Evolutionary conservation across 2,888 invertebrate species (phyloP).

Genomic region (Zhengitettix transpicula): DNA sequence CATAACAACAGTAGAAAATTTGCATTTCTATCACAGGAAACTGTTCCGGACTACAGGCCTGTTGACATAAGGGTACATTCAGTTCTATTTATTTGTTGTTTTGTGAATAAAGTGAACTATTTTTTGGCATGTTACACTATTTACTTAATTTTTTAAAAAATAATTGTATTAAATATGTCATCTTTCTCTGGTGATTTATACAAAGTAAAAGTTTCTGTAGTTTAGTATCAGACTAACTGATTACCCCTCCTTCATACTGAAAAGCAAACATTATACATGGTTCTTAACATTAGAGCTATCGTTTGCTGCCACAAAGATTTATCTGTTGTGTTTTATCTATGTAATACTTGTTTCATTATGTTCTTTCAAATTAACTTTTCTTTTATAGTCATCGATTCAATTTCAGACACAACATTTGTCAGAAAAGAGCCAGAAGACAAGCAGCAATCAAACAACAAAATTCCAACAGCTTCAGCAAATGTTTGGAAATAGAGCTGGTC

Average conservation of each 20-base stretch:
- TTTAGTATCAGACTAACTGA: no score
- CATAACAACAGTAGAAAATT: slow-evolving; percentile 73
- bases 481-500: slow-evolving; percentile 40
- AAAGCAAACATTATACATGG: no score
- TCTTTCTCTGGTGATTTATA: no score
- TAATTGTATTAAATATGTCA: no score
- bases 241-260: no score
- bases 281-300: no score
- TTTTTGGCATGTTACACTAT: background rate
- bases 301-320: no score
- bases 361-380: no score
- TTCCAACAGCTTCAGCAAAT: slow-evolving; percentile 64
- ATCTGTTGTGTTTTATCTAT: no score
- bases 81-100: background rate
- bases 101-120: background rate
- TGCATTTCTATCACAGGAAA: slow-evolving; percentile 71
- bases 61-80: slow-evolving; percentile 33
- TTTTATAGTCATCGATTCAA: no score
- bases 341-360: no score
- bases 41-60: slow-evolving; percentile 70
- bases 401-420: slow-evolving; percentile 13
- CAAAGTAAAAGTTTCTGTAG: no score
- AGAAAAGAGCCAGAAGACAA: slow-evolving; percentile 59
- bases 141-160: background rate
- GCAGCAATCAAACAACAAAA: slow-evolving; percentile 60